Evolutionary conservation across 2,797 vertebrate genomes (phyloP), one percentile per base, ranked within the genome.

Genomic region (Hapalemur alaotrensis): DNA sequence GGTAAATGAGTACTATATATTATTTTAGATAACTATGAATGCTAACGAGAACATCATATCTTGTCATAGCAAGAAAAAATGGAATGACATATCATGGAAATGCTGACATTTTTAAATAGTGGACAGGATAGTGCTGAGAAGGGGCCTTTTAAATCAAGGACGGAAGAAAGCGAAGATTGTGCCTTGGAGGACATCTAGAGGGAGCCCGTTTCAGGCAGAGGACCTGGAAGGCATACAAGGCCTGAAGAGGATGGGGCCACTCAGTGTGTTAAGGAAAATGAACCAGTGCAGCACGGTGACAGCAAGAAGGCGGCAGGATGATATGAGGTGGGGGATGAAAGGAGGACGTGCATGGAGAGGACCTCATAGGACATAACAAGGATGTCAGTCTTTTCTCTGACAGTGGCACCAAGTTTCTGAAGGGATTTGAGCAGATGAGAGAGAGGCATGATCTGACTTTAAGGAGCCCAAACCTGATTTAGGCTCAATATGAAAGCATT

Each of bases 271-370:
- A 32, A 81, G 28, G 52, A 4, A 67, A 30, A 79, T 6, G 23
- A 81, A 28, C 11, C 52, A 35, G 11, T 3, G 12, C 2, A 8
- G 32, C 25, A 4, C 18, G 23, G 3, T 30, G 46, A 20, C 14
- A 69, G n/a, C 28, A 50, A 75, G 46, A 3, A 10, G 1, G 11
- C 0, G 17, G 10, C 2, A 30, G 38, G 18, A 35, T 22, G 15
- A 83, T 48, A 2, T 14, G 18, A 72, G 3, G 18, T 52, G 30
- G 3, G 38, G 20, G 28, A 11, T 11, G 13, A 50, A 81, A 22
- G 7, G 1, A 9, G 28, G 5, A 7, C 32, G 10, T 14, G 59
- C 14, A 38, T 18, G 4, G 1, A 20, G 0, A 20, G 9, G 17
- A 41, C 25, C 38, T 86, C 23, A 0, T 12, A 25, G 28, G 6